Base-by-base conservation (phyloP, 2,888 invertebrate genomes). In the Fragum sueziense region DNA sequence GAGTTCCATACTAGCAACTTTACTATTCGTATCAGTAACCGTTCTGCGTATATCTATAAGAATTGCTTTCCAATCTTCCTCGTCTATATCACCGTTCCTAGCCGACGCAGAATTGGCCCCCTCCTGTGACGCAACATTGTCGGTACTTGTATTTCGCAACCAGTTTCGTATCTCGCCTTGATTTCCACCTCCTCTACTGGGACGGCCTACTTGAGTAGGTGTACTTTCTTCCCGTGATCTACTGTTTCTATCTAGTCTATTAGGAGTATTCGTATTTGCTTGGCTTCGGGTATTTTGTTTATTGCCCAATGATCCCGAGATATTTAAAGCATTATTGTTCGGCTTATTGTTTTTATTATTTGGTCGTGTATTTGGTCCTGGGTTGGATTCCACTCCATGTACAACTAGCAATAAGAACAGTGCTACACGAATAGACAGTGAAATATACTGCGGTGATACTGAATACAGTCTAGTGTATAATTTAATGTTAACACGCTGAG, bases 1-100 rank as follows among this genome's bases (percentile, higher is more conserved):
- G 7, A n/a, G 25, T 29, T 65, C 65, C 37, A 65, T 33, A 17
- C 20, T 65, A 34, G n/a, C 65, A 65, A 65, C n/a, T 65, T 65
- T 34, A 22, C 29, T 65, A 34, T 17, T 31, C 34, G 25, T 31
- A 29, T 34, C 34, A 33, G 9, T 34, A 22, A 34, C 33, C 22
- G 14, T 37, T 14, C 27, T 52, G 20, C 52, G 52, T 52, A 52
- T 52, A 22, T 22, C 27, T 34, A 25, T 47, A 68, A 37, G 41
- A 31, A 29, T 59, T 22, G 11, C 22, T 59, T 59, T 29, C 29
- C 11, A 27, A 29, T 25, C 59, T 4, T 59, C 59, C 20, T 59
- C 27, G 6, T 59, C 59, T 11, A 27, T 59, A 22, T 27, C 25
- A 52, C 52, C 20, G n/a, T 52, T n/a, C 20, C 52, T 52, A 52